phyloP scores from a whole-genome alignment of 2,113 vertebrate genomes.

The Calidris pygmaea region DNA sequence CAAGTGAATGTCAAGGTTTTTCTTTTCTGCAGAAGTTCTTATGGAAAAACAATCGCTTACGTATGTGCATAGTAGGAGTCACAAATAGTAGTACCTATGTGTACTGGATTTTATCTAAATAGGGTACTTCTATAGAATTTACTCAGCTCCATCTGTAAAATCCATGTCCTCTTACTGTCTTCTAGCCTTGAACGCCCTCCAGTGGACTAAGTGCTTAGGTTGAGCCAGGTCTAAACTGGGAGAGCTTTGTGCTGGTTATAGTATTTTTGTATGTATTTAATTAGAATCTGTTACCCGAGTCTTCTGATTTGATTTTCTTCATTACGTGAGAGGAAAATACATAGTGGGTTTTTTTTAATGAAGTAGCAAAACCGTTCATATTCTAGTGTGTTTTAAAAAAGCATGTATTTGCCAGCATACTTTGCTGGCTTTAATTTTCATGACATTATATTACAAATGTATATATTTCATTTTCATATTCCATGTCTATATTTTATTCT shows the following conservation, averaged over 20 bases:
- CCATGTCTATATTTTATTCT: neutral
- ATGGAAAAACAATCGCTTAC: neutral
- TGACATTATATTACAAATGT: neutral
- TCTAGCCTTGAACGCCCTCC: slow-evolving; percentile 45
- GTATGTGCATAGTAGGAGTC: neutral
- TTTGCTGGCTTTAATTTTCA: neutral
- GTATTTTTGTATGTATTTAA: neutral
- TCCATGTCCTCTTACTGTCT: neutral
- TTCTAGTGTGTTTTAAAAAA: neutral
- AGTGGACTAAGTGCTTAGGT: neutral
- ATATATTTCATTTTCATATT: neutral
- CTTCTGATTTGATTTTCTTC: neutral
- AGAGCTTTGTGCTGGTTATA: neutral
- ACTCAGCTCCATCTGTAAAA: neutral
- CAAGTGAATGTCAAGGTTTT: neutral
- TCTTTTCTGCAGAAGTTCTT: neutral
- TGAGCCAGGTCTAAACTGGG: neutral
- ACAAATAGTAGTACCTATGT: too few species aligned
- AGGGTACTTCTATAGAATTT: neutral
- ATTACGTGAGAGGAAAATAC: neutral
- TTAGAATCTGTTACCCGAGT: neutral
- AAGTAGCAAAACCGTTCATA: neutral
- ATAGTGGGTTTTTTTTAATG: neutral
- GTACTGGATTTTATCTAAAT: neutral
- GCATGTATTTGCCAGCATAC: neutral